These are phyloP conservation scores for Streblospio benedicti DNA, from an alignment of 1,140 invertebrate genomes.

Conservation along the genomic window DNA sequence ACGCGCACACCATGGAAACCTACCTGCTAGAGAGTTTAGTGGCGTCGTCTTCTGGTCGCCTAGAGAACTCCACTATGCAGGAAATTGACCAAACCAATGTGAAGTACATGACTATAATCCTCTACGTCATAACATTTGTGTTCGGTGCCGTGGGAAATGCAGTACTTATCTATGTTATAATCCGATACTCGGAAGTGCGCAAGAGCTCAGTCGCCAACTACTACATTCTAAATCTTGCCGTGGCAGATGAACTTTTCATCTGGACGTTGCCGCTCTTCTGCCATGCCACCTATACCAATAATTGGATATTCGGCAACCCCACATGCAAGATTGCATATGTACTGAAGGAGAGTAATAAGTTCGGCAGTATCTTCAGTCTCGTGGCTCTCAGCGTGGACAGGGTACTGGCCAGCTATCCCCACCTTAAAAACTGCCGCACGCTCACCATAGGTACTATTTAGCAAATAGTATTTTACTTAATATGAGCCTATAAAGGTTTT, in stretches of 20 bases:
- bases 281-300: neutral
- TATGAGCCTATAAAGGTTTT: no score
- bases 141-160: neutral
- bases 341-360: neutral
- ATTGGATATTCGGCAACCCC: neutral
- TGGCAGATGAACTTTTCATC: constrained; percentile 2
- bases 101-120: neutral
- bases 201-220: constrained; percentile 1
- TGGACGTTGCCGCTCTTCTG: neutral
- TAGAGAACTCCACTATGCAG: no score
- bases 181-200: neutral
- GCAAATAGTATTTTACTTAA: no score
- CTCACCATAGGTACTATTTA: neutral
- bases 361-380: neutral
- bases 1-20: no score
- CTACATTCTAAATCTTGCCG: constrained; percentile 1
- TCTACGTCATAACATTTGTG: neutral
- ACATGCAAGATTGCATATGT: neutral
- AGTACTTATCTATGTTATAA: neutral
- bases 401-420: neutral
- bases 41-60: no score
- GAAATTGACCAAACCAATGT: no score
- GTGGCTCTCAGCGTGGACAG: constrained; percentile 1
- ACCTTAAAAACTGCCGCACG: neutral
- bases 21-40: no score